A percentile compares a stretch with the other conserved stretches of the same genome.
These are phyloP conservation scores for Dufourea novaeangliae DNA, from an alignment of 1,140 invertebrate genomes.

Conservation along the genomic window DNA sequence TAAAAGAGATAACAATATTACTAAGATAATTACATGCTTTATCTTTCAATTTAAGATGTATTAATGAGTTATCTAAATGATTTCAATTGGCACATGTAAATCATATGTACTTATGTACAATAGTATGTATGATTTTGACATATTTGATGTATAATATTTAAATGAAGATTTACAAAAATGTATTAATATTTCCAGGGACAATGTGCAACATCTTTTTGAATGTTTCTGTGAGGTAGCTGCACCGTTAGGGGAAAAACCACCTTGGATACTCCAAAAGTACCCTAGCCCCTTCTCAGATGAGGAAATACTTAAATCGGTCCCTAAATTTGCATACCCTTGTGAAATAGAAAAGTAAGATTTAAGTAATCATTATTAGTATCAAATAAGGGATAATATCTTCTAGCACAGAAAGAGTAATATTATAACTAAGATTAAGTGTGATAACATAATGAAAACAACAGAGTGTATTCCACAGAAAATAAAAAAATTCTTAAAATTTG, in stretches of 20 bases:
- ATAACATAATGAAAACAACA: no score
- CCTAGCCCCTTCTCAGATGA: conserved; percentile 88
- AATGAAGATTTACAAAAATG: not conserved
- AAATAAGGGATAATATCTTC: no score
- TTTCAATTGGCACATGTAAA: not conserved
- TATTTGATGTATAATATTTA: no score
- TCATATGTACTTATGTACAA: not conserved
- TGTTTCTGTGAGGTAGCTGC: conserved; percentile 91
- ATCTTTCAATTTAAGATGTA: not conserved
- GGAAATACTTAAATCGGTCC: conserved; percentile 90
- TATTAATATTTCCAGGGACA: conserved; percentile 84
- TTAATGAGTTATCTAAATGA: not conserved
- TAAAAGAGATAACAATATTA: not conserved
- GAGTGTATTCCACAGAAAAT: conserved; percentile 9
- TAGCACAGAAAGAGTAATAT: no score
- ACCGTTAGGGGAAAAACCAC: conserved; percentile 83
- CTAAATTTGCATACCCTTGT: conserved; percentile 93
- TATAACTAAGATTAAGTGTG: no score
- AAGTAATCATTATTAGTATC: no score
- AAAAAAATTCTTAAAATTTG: conserved; percentile 7
- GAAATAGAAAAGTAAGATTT: conserved; percentile 88
- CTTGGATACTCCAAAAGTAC: conserved; percentile 90
- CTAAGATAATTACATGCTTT: not conserved
- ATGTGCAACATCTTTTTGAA: conserved; percentile 91
- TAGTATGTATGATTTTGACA: no score